These are phyloP conservation scores for Steatornis caripensis DNA, from an alignment of 2,113 vertebrate species.

Conservation along the genomic window DNA sequence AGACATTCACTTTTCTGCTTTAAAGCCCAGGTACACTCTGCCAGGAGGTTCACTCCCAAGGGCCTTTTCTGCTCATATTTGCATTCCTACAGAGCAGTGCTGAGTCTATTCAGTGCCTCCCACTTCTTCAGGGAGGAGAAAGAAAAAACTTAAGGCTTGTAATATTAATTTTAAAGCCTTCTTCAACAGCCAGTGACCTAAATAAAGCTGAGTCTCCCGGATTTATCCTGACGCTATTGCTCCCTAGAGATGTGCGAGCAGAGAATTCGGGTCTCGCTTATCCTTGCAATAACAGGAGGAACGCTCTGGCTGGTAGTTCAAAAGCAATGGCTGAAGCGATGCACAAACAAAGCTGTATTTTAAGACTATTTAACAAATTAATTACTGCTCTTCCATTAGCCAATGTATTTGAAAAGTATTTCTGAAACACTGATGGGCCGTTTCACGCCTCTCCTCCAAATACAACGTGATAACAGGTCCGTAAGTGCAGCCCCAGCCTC, in stretches of 20 bases:
- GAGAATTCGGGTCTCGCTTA: background rate
- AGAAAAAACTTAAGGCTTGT: background rate
- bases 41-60: background rate
- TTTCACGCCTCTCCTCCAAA: background rate
- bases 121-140: background rate
- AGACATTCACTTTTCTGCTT: background rate
- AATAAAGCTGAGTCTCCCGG: background rate
- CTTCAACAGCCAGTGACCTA: slow-evolving; percentile 16
- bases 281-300: background rate
- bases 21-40: background rate
- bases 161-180: slow-evolving; percentile 17
- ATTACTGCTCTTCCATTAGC: background rate
- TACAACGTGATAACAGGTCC: fast-evolving
- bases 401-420: background rate
- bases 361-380: background rate
- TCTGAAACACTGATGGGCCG: background rate
- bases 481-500: fast-evolving
- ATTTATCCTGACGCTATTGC: background rate
- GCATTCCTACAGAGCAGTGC: background rate
- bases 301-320: background rate
- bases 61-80: background rate
- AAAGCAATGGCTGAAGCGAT: background rate
- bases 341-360: background rate
- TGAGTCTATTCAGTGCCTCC: background rate
- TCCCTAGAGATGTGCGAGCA: background rate